Conservation (phyloP, 1,140 invertebrate species). For the Pomacea maculata region DNA sequence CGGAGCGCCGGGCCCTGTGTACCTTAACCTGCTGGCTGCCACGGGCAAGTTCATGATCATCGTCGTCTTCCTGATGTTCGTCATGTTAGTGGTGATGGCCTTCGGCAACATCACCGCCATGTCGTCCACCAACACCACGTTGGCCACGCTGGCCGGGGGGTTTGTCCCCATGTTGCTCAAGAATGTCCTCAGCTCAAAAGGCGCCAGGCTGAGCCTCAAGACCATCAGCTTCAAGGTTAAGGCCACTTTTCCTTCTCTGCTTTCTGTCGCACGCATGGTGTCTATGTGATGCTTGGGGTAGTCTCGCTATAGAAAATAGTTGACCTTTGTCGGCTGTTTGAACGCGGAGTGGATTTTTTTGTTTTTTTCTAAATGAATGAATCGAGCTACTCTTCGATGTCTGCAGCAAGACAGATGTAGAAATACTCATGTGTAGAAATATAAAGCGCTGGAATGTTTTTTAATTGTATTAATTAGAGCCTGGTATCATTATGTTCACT, state of each 20-base stretch:
- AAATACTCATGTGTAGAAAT: too few relatives aligned
- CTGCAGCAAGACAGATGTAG: too few relatives aligned
- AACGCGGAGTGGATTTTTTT: too few relatives aligned
- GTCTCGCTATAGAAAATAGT: too few relatives aligned
- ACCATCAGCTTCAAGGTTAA: conserved; percentile 56
- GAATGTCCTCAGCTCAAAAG: conserved; percentile 57
- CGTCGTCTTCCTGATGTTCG: conserved; percentile 60
- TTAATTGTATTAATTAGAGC: too few relatives aligned
- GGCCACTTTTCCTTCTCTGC: neutral
- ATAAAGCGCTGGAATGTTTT: too few relatives aligned
- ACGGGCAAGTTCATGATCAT: conserved; percentile 62
- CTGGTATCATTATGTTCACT: neutral
- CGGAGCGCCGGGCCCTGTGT: conserved; percentile 62
- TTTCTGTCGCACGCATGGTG: too few relatives aligned
- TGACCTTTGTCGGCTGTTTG: too few relatives aligned
- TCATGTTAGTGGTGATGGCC: conserved; percentile 63
- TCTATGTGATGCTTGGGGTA: too few relatives aligned
- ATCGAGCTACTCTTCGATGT: too few relatives aligned
- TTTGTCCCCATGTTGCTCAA: conserved; percentile 63
- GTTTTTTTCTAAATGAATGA: too few relatives aligned
- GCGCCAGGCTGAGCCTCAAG: conserved; percentile 55
- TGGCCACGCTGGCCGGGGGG: conserved; percentile 61
- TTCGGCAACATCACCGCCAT: conserved; percentile 58
- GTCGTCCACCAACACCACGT: conserved; percentile 62
- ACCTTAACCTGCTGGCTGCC: conserved; percentile 57